Percentiles rank a stretch among this genome's conserved stretches.
phyloP scores from a whole-genome alignment of 2,888 invertebrate species.

The Megalurothrips usitatus region DNA sequence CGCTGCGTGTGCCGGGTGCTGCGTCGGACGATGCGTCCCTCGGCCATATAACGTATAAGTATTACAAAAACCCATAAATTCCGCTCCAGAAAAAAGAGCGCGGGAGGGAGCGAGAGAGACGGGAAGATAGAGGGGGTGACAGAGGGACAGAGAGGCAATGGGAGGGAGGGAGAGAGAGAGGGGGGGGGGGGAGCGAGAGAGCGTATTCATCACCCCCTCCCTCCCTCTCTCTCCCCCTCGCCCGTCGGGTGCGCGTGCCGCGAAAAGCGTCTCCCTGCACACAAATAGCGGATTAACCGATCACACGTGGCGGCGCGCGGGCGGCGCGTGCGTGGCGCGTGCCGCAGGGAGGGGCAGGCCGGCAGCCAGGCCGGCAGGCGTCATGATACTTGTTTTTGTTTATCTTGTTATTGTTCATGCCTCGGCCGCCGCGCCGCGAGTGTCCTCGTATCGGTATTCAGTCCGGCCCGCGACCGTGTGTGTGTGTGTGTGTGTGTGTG shows the following conservation, averaged over 20 bases:
- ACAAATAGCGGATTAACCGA: constrained; percentile 26
- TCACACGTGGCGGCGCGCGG: constrained; percentile 13
- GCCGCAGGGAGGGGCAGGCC: not conserved
- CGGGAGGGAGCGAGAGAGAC: too few relatives aligned
- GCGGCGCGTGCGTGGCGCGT: not conserved
- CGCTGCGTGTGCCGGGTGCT: too few relatives aligned
- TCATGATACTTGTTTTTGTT: constrained; percentile 25
- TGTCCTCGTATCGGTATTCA: not conserved
- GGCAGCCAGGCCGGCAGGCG: not conserved
- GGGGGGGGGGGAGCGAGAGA: not conserved
- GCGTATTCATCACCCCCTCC: not conserved
- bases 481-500: not conserved
- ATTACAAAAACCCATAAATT: constrained; percentile 3
- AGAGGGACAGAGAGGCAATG: not conserved
- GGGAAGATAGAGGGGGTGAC: too few relatives aligned
- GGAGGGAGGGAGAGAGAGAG: not conserved
- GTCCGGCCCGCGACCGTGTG: not conserved
- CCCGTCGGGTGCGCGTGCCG: constrained; percentile 5
- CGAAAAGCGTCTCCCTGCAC: constrained; percentile 16
- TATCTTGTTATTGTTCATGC: constrained; percentile 6
- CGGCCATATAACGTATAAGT: not conserved
- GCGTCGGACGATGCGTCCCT: too few relatives aligned
- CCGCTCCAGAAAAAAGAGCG: constrained; percentile 8
- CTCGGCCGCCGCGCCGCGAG: not conserved
- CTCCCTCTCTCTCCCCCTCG: not conserved